Evolutionary conservation across 1,140 invertebrate genomes (phyloP).

Genomic region (Philopotamus ludificatus): DNA sequence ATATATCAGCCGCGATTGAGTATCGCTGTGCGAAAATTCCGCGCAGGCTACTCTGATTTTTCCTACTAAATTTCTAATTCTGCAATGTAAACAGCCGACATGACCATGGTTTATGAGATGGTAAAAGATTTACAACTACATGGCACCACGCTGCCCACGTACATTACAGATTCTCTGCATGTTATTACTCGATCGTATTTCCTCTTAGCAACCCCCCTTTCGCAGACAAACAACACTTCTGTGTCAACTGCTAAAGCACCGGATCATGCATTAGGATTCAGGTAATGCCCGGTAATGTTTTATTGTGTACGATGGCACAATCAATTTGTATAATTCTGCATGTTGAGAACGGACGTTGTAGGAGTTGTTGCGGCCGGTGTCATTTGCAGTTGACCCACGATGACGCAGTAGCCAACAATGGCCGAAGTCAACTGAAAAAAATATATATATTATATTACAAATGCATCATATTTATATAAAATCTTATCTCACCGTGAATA

Average conservation of each 20-base stretch:
- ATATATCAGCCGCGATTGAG: no score
- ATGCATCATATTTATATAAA: slow-evolving; percentile 3
- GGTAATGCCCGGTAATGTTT: no score
- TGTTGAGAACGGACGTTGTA: not conserved
- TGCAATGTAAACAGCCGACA: not conserved
- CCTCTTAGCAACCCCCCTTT: not conserved
- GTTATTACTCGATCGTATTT: slow-evolving; percentile 9
- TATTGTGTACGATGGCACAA: no score
- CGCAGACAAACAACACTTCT: not conserved
- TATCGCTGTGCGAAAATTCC: no score
- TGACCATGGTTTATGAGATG: slow-evolving; percentile 19
- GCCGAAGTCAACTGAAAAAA: slow-evolving; percentile 24
- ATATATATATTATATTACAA: slow-evolving; percentile 2
- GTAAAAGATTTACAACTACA: slow-evolving; percentile 26
- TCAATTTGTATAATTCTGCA: no score
- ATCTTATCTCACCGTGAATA: slow-evolving; percentile 16
- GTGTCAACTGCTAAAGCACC: no score
- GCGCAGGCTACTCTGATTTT: no score
- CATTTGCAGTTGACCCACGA: slow-evolving; percentile 31
- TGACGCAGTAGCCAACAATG: slow-evolving; percentile 26
- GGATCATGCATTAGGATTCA: no score
- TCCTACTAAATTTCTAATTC: slow-evolving; percentile 19
- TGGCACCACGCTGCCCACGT: slow-evolving; percentile 5
- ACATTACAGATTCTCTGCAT: slow-evolving; percentile 10
- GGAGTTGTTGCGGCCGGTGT: not conserved